Evolutionary conservation across 2,888 invertebrate genomes (phyloP), one percentile per base, ranked within the genome.

Genomic region (Loripinus fragilis): DNA sequence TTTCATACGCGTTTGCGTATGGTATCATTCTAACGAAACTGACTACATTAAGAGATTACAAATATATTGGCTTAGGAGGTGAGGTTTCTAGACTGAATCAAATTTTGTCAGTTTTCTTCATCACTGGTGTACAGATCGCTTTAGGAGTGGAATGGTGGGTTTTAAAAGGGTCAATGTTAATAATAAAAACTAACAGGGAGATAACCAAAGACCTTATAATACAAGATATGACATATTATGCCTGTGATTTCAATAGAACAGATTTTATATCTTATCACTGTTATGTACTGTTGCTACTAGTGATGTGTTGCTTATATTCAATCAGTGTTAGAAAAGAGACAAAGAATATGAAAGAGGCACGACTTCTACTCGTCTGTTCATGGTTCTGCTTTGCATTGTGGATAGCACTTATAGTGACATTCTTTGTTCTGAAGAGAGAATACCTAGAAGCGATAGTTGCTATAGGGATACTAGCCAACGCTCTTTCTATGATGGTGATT

Each of bases 271-370:
- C 96, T 85, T 97, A 97, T 60, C 94, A 97, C 86, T 95, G 96
- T 90, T 95, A 98, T 94, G 96, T 97, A 67, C 96, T 97, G 85
- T 96, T 97, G 91, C 95, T 98, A 74, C 96, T 98, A 86, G 94
- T 97, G 52, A 96, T 97, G 88, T 97, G 97, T 80, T 96, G 97
- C 79, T 95, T 97, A 75, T 95, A 98, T 89, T 97, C 98, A 72
- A 95, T 97, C 25, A 96, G 97, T 91, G 97, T 98, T 69, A 90
- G 94, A 69, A 96, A 97, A 71, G 97, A 98, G 78, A 96, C 97
- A 74, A 98, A 98, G 94, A 98, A 98, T 94, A 97, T 97, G 94
- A 95, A 98, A 68, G 98, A 98, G 94, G 97, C 98, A 38, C 96
- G 97, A 38, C 97, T 97, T 93, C 97, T 98, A 88, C 97, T 97